Base-by-base conservation (phyloP, 2,113 vertebrate genomes). In the Camarhynchus parvulus region DNA sequence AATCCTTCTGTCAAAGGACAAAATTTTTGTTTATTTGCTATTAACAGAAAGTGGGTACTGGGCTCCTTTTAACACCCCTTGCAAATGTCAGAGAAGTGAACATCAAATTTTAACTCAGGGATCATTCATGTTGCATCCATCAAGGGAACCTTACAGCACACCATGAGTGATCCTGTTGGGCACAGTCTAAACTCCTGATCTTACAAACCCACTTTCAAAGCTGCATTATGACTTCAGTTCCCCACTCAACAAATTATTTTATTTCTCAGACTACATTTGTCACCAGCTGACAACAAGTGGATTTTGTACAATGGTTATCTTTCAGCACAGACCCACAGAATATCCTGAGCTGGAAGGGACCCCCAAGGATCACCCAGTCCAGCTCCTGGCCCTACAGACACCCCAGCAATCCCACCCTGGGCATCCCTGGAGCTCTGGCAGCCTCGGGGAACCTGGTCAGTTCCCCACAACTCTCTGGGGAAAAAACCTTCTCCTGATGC, bases 281-380 rank as follows among this genome's bases (percentile, higher is more conserved):
- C 47, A 76, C 10, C 58, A 58, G 39, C 2, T 76, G 35, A 27
- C 10, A 53, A 15, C 18, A 35, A 39, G 41, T 59, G 10, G 4
- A 59, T 76, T 82, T 73, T 37, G 18, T n/a, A 27, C 8, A 37
- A 9, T 4, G 25, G 39, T 13, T 28, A 16, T 25, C 31, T 27
- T 58, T 39, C 63, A 41, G 58, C 3, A 62, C 0, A 62, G 70
- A 62, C 23, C 27, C 41, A 62, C 7, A 22, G 47, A 76, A 42
- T 4, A 15, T 1, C 25, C 70, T 42, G 21, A 41, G 17, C 9
- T 83, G 25, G 30, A 41, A 41, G 25, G 3, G 0, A 19, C 30
- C 24, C 69, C 5, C 20, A 1, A 15, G 39, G 62, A 53, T 8
- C 19, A 41, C 7, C 9, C 7, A 68, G 17, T 0, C 2, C 55